A percentile compares a stretch with the other conserved stretches of the same genome.
Evolutionary conservation across 2,797 vertebrate species (phyloP).

Genomic region (Pseudocheirus occidentalis): DNA sequence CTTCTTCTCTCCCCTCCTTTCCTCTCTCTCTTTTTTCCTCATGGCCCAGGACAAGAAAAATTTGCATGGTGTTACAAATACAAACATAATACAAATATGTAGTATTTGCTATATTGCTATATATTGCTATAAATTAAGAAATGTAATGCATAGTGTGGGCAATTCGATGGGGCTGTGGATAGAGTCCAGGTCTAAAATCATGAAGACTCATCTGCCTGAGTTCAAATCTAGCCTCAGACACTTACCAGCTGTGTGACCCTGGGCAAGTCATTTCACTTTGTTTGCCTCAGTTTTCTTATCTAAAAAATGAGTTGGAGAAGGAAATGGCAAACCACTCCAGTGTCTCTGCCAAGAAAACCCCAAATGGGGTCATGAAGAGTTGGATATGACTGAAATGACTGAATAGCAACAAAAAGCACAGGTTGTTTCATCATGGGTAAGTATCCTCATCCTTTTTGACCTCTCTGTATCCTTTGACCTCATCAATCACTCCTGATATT

Average conservation of each 20-base stretch:
- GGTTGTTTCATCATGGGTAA: background rate
- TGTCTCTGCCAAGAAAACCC: background rate
- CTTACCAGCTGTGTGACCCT: background rate
- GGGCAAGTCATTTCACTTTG: background rate
- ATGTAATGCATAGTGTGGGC: background rate
- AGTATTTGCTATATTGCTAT: background rate
- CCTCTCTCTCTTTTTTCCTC: background rate
- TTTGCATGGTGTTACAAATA: conserved; percentile 31
- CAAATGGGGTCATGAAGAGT: background rate
- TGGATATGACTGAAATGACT: background rate
- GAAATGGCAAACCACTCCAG: background rate
- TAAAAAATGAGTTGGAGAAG: background rate
- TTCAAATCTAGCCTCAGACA: conserved; percentile 1
- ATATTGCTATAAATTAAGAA: conserved; percentile 15
- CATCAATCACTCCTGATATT: too few species aligned
- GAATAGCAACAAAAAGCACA: background rate
- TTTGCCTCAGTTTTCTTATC: background rate
- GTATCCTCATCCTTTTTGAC: background rate
- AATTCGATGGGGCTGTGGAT: background rate
- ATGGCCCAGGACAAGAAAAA: background rate
- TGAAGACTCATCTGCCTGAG: conserved; percentile 6
- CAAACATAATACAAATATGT: background rate
- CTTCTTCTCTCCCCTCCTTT: background rate
- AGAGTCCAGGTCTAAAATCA: background rate
- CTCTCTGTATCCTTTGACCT: too few species aligned